Conservation (phyloP, 2,797 vertebrate genomes). For the Pangasius sanitwongsei region DNA sequence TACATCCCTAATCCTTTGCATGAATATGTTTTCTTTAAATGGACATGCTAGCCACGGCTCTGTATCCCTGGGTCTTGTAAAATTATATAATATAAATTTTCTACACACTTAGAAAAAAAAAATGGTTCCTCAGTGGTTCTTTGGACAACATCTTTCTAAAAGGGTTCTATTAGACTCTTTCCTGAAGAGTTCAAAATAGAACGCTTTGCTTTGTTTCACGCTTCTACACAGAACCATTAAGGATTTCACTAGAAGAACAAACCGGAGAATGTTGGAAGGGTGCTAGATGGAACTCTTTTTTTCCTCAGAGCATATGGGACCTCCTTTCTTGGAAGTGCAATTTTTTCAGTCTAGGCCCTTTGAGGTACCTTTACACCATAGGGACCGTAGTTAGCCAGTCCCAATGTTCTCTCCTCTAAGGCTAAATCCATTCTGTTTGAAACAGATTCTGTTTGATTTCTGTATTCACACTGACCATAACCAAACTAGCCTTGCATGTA, state of each 20-base stretch:
- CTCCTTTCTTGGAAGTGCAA: not conserved
- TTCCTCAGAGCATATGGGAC: not conserved
- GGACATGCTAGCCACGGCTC: not conserved
- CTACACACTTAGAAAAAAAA: not conserved
- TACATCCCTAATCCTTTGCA: not conserved
- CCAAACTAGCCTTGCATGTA: not conserved
- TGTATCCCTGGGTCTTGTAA: not conserved
- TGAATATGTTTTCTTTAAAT: not conserved
- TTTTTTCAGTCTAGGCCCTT: constrained; percentile 5
- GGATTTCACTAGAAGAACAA: not conserved
- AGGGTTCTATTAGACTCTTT: not conserved
- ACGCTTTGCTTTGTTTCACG: not conserved
- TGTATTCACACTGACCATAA: not conserved
- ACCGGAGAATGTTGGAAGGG: not conserved
- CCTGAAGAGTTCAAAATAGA: not conserved
- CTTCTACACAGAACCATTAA: not conserved
- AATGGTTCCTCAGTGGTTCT: not conserved
- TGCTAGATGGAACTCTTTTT: not conserved
- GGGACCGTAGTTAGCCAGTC: not conserved
- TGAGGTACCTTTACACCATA: not conserved
- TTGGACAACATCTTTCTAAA: not conserved
- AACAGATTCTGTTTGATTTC: constrained; percentile 1
- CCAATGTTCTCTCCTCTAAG: not conserved
- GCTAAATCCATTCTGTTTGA: constrained; percentile 4
- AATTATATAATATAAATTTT: not conserved